Evolutionary conservation across 2,888 invertebrate genomes (phyloP).

Genomic region (Caenorhabditis imperialis): DNA sequence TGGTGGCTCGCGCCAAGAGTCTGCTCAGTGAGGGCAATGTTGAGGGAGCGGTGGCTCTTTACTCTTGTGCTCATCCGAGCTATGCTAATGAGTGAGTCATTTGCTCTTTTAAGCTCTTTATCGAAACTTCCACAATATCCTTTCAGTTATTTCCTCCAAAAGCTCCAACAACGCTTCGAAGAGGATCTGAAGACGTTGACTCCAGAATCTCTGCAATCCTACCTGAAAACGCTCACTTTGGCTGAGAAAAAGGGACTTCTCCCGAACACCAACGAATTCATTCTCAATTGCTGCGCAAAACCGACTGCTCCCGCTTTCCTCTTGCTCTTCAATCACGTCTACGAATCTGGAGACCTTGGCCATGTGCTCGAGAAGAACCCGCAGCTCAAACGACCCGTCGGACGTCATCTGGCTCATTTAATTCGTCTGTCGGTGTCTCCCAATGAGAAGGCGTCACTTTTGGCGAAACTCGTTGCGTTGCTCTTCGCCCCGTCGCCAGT

Average conservation of each 20-base stretch:
- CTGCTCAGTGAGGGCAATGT: conserved; percentile 44
- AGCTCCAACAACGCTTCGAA: conserved; percentile 18
- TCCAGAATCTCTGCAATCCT: conserved; percentile 9
- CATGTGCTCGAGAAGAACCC: conserved; percentile 22
- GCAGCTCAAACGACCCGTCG: conserved; percentile 31
- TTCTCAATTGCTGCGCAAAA: conserved; percentile 12
- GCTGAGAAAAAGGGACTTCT: conserved; percentile 43
- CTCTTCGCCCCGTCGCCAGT: conserved; percentile 38
- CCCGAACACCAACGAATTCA: conserved; percentile 27
- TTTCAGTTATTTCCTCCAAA: conserved; percentile 43
- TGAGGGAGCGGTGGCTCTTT: conserved; percentile 35
- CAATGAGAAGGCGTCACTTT: conserved; percentile 13
- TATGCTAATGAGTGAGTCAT: conserved; percentile 47
- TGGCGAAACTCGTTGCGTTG: conserved; percentile 39
- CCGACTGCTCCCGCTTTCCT: conserved; percentile 1
- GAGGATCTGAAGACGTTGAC: conserved; percentile 5
- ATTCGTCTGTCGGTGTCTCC: conserved; percentile 11
- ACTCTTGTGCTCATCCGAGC: conserved; percentile 36
- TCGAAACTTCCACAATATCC: background rate
- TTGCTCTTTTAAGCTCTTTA: no score
- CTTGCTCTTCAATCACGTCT: conserved; percentile 39
- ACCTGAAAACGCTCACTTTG: conserved; percentile 26
- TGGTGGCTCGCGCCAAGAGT: conserved; percentile 43
- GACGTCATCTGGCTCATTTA: conserved; percentile 25
- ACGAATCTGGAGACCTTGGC: conserved; percentile 27